Evolutionary conservation across 2,797 vertebrate species (phyloP).

Genomic region (Manis pentadactyla): DNA sequence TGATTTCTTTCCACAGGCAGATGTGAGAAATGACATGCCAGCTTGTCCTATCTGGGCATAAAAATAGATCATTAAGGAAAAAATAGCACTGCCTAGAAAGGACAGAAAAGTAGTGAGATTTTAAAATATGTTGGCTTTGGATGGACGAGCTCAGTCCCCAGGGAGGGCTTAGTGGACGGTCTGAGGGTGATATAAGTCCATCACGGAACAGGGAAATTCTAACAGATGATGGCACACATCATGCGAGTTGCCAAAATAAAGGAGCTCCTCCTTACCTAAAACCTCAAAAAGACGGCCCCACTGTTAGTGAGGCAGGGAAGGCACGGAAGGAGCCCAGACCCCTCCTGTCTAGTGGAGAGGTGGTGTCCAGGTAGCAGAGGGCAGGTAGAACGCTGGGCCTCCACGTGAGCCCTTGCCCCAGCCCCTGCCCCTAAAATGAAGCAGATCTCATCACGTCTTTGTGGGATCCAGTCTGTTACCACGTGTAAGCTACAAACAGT

Average conservation of each 20-base stretch:
- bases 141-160: rapidly evolving
- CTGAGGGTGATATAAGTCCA: background rate
- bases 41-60: background rate
- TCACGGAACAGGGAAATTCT: rapidly evolving
- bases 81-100: background rate
- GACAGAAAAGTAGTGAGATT: background rate
- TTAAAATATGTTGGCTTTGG: background rate
- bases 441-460: rapidly evolving
- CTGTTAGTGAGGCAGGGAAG: background rate
- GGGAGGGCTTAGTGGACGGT: no score
- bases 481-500: rapidly evolving
- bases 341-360: rapidly evolving
- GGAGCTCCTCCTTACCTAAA: no score
- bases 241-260: rapidly evolving
- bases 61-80: background rate
- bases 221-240: rapidly evolving
- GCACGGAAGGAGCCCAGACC: background rate
- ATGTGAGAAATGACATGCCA: no score
- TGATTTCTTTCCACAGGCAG: background rate
- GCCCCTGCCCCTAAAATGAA: background rate
- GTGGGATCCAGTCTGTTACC: rapidly evolving
- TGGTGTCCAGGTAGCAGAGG: rapidly evolving
- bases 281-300: no score
- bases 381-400: rapidly evolving
- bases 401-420: no score